Percentiles rank a stretch among this genome's conserved stretches.
Evolutionary conservation across 2,113 vertebrate species (phyloP).

Genomic region (Echinops telfairi): DNA sequence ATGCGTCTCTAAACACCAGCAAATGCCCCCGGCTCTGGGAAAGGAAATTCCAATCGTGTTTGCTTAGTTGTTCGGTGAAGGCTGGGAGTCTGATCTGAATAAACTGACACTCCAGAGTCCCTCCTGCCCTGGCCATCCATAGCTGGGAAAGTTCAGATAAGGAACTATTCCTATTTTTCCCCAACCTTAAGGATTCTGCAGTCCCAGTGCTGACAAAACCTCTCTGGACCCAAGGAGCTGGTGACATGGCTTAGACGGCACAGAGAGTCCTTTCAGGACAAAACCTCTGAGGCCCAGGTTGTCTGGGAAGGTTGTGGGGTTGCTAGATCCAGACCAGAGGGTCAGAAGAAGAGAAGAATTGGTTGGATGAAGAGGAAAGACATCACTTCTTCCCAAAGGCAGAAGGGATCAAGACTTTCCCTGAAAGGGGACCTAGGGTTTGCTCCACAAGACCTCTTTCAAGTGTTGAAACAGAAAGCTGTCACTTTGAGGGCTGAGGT

Average conservation of each 20-base stretch:
- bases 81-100: not conserved
- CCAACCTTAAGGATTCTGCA: not conserved
- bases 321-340: too few species aligned
- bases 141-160: not conserved
- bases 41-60: not conserved
- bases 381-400: not conserved
- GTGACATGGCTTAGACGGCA: accelerated
- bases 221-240: not conserved
- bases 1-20: not conserved
- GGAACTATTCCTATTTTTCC: not conserved
- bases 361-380: not conserved
- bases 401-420: accelerated
- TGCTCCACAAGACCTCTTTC: too few species aligned
- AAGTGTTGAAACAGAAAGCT: too few species aligned
- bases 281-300: not conserved
- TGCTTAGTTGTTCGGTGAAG: not conserved
- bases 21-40: too few species aligned
- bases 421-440: not conserved
- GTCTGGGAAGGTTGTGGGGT: not conserved
- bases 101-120: not conserved
- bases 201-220: not conserved
- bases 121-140: not conserved
- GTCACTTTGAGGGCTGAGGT: too few species aligned
- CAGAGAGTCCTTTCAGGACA: not conserved
- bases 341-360: not conserved